Conservation (phyloP, 1,140 invertebrate genomes). For the Camponotus pennsylvanicus region DNA sequence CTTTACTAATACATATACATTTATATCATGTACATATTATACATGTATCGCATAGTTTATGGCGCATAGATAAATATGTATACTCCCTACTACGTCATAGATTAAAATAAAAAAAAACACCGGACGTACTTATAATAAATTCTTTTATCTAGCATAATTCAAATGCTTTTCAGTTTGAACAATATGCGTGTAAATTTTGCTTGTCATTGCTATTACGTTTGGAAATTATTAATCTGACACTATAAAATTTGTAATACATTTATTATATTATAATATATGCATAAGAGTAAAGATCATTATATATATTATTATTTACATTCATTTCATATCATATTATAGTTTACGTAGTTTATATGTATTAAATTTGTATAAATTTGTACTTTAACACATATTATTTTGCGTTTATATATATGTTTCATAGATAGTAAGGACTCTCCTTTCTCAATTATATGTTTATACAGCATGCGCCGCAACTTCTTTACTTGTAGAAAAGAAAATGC, state of each 20-base stretch:
- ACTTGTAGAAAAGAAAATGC: not conserved
- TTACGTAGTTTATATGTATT: not conserved
- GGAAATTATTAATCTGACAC: not conserved
- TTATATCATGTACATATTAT: not conserved
- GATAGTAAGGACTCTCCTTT: not conserved
- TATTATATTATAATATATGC: not conserved
- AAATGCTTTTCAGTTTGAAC: not conserved
- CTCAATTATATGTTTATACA: conserved; percentile 16
- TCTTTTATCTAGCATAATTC: not conserved
- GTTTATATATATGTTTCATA: not conserved
- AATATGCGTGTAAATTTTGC: not conserved
- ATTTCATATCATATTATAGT: not conserved
- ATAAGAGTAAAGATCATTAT: not conserved
- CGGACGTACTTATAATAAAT: not conserved
- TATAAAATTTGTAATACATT: not conserved
- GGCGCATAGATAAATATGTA: no score
- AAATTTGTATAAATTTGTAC: not conserved
- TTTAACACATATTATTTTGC: not conserved
- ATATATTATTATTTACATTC: not conserved
- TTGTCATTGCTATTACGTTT: not conserved
- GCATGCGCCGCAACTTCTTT: not conserved
- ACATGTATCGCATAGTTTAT: no score
- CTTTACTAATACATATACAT: conserved; percentile 12
- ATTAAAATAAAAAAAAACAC: conserved; percentile 24
- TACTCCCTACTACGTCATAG: no score